Evolutionary conservation across 1,140 invertebrate species (phyloP), one percentile per base, ranked within the genome.

Genomic region (Sycophaga agraensis): DNA sequence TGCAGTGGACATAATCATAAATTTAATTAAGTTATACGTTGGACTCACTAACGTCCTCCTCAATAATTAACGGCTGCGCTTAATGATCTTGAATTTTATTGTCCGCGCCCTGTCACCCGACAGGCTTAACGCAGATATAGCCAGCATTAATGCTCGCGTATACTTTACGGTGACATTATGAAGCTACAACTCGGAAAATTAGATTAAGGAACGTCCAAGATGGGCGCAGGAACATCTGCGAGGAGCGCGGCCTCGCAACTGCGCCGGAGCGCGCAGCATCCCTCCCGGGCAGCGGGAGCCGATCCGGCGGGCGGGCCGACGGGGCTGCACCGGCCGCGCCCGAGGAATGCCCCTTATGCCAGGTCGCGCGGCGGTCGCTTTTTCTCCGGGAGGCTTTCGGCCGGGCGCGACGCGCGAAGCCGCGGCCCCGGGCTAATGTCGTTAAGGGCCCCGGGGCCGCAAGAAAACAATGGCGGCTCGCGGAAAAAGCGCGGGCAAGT

Each of bases 381-480:
- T n/a, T 14, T 46, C 22, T 12, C 11, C 16, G 19, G 6, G 0
- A 39, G 55, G 55, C 48, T 48, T 58, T 31, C 21, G 34, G 35
- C 1, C 21, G 35, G 8, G 28, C 22, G 43, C 11, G 14, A 24
- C 49, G 49, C 31, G 49, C 31, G 49, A 57, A 45, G 17, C 55
- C 14, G 22, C 45, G 34, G 39, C 22, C 45, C 43, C 31, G 35
- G 14, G 48, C 34, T 57, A 48, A 57, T 48, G 28, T 57, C 55
- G 43, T 56, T 56, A 56, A 35, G 16, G 35, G 43, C 43, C 16
- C 17, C 17, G 48, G 12, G 34, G 21, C 34, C 46, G 40, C 40
- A 58, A 49, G 56, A 58, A 49, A 17, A 58, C 45, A 58, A 49
- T 58, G 37, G 35, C 22, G 56, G 37, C 43, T 19, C 24, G 14